phyloP scores from a whole-genome alignment of 2,113 vertebrate species.

The Australoheros scitulus region DNA sequence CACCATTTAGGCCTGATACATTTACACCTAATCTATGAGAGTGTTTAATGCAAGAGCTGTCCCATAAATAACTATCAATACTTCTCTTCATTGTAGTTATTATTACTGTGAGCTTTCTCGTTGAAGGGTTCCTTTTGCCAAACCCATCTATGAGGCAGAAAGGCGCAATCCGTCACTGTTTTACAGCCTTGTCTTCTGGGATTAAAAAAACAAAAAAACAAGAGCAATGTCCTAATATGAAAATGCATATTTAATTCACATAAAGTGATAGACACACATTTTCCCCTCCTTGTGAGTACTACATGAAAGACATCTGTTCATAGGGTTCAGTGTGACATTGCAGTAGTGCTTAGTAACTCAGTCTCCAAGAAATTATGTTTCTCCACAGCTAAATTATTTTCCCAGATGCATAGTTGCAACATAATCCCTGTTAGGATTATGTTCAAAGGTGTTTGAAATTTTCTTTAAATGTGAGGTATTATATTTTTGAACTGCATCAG shows the following conservation, averaged over 20 bases:
- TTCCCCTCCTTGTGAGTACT: conserved; percentile 11
- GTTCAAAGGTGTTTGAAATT: conserved; percentile 1
- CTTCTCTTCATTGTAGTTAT: conserved; percentile 60
- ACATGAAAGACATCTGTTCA: conserved; percentile 35
- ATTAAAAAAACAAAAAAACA: conserved; percentile 26
- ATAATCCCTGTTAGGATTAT: neutral
- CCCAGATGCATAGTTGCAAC: neutral
- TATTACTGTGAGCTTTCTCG: conserved; percentile 58
- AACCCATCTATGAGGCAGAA: conserved; percentile 39
- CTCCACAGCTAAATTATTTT: conserved; percentile 5
- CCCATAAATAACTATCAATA: conserved; percentile 73
- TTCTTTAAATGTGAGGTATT: neutral
- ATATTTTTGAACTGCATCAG: conserved; percentile 3
- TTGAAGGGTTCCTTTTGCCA: conserved; percentile 56
- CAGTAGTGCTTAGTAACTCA: conserved; percentile 18
- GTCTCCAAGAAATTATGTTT: neutral
- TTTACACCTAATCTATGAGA: conserved; percentile 66
- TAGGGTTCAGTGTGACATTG: conserved; percentile 47
- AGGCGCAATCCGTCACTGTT: conserved; percentile 59
- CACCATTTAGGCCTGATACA: conserved; percentile 61
- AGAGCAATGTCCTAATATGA: conserved; percentile 65
- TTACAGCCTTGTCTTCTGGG: conserved; percentile 32
- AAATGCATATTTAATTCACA: conserved; percentile 43
- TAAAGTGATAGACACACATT: conserved; percentile 20
- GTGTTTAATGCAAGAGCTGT: conserved; percentile 65